Evolutionary conservation across 2,888 invertebrate genomes (phyloP).

Genomic region (Malthinus seriepunctatus): DNA sequence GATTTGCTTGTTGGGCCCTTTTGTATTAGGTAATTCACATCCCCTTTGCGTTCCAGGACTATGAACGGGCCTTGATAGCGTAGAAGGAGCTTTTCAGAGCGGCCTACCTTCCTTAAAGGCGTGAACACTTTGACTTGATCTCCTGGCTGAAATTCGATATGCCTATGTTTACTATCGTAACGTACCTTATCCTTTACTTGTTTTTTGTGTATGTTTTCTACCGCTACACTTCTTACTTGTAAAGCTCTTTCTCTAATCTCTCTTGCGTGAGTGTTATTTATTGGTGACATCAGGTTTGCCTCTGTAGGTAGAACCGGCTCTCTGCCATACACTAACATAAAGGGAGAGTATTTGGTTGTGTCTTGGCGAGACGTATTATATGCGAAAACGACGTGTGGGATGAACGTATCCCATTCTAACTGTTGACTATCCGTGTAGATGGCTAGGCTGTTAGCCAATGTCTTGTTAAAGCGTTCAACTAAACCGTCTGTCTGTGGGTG

Average conservation of each 20-base stretch:
- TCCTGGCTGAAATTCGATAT: background rate
- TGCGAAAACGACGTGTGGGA: constrained; percentile 31
- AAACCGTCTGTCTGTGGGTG: constrained; percentile 25
- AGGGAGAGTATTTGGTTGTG: constrained; percentile 29
- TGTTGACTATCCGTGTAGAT: constrained; percentile 2
- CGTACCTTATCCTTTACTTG: background rate
- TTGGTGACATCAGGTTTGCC: background rate
- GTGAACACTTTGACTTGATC: background rate
- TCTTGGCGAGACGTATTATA: constrained; percentile 36
- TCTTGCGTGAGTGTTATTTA: background rate
- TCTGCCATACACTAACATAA: too few relatives aligned
- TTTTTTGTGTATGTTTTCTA: constrained; percentile 1
- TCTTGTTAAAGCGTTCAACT: constrained; percentile 36
- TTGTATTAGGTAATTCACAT: background rate
- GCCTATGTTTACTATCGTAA: background rate
- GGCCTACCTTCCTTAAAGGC: background rate
- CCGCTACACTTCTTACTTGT: background rate
- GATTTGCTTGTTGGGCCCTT: background rate
- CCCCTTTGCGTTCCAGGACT: background rate
- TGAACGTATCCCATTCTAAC: constrained; percentile 2
- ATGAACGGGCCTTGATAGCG: background rate
- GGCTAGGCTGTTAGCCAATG: too few relatives aligned
- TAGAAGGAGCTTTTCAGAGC: background rate
- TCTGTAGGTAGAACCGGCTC: too few relatives aligned
- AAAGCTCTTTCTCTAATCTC: background rate